A percentile compares a stretch with the other conserved stretches of the same genome.
phyloP scores from a whole-genome alignment of 2,888 invertebrate genomes.

The Neocrepidodera transversa region DNA sequence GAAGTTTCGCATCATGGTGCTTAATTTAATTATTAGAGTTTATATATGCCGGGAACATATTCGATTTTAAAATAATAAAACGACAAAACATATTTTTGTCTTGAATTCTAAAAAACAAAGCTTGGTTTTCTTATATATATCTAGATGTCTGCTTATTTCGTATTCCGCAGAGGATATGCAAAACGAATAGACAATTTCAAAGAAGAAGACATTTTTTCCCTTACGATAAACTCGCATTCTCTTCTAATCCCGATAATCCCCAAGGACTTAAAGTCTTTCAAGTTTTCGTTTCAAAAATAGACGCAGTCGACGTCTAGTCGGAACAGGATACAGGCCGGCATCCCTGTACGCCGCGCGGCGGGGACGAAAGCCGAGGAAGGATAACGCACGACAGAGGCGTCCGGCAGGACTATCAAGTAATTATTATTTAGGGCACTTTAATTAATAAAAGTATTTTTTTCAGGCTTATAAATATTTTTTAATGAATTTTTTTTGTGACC shows the following conservation, averaged over 20 bases:
- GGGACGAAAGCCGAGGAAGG: background rate
- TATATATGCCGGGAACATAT: too few species aligned
- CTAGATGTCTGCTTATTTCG: background rate
- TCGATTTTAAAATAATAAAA: too few species aligned
- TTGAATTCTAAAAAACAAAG: too few species aligned
- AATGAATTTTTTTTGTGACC: too few species aligned
- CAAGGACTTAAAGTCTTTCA: conserved; percentile 28
- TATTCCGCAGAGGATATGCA: conserved; percentile 3
- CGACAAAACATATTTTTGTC: too few species aligned
- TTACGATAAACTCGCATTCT: conserved; percentile 10
- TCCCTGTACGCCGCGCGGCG: too few species aligned
- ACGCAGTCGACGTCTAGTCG: conserved; percentile 23
- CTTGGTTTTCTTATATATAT: background rate
- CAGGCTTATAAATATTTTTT: too few species aligned
- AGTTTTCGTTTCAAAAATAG: conserved; percentile 34
- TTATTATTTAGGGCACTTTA: background rate
- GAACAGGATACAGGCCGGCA: conserved; percentile 23
- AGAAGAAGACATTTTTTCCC: conserved; percentile 7
- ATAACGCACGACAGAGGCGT: conserved; percentile 6
- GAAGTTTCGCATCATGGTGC: conserved; percentile 1
- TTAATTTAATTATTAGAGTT: too few species aligned
- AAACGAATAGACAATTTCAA: conserved; percentile 6
- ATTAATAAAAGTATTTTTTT: too few species aligned
- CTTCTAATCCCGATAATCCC: conserved; percentile 31
- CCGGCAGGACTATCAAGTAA: background rate